These are phyloP conservation scores for Aphidius gifuensis DNA, from an alignment of 1,140 invertebrate species.

Conservation along the genomic window DNA sequence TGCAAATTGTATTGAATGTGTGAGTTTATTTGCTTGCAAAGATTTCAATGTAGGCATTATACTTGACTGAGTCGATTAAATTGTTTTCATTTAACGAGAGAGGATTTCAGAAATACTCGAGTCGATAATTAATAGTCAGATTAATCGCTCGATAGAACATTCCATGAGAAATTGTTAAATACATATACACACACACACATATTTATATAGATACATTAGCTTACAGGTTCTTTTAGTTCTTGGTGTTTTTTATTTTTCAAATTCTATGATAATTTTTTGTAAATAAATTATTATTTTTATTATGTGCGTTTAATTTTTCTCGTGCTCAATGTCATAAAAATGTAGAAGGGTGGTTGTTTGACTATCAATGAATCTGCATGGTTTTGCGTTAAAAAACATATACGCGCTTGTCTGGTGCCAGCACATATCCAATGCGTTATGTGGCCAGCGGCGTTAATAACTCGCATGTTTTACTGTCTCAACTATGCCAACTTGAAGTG, in stretches of 20 bases:
- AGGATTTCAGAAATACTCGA: neutral
- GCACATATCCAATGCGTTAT: slow-evolving; percentile 20
- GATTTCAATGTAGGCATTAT: no score
- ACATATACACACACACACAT: neutral
- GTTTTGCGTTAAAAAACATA: slow-evolving; percentile 3
- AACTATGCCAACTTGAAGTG: slow-evolving; percentile 21
- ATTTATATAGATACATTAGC: neutral
- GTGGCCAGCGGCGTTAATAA: slow-evolving; percentile 19
- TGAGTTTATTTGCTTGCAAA: slow-evolving; percentile 6
- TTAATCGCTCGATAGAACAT: slow-evolving; percentile 40
- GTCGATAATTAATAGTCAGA: slow-evolving; percentile 46
- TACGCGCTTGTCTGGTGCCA: slow-evolving; percentile 19
- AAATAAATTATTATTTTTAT: no score
- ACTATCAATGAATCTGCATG: slow-evolving; percentile 43
- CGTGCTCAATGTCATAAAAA: neutral
- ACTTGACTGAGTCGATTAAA: no score
- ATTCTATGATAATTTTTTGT: no score
- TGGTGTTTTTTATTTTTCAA: slow-evolving; percentile 8
- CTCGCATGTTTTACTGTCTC: slow-evolving; percentile 16
- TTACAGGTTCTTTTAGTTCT: slow-evolving; percentile 1
- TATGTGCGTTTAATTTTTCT: neutral
- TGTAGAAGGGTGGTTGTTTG: slow-evolving; percentile 16
- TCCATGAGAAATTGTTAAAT: slow-evolving; percentile 14
- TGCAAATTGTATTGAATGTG: no score
- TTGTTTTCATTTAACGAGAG: no score